These are phyloP conservation scores for Sipha maydis DNA, from an alignment of 2,888 invertebrate species.

Conservation along the genomic window DNA sequence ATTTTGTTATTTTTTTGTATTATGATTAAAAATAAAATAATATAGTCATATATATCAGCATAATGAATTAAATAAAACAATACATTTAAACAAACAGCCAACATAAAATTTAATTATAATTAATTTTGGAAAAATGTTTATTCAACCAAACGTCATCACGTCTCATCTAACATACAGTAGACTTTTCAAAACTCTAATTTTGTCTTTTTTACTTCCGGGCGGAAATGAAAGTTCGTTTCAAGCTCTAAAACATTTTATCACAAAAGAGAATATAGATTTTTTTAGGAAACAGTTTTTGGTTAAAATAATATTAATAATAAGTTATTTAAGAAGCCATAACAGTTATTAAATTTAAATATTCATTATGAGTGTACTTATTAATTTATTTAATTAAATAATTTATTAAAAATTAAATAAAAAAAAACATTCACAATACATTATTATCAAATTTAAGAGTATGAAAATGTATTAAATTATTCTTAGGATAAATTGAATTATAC, in stretches of 20 bases:
- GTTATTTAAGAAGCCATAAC: neutral
- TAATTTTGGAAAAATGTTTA: neutral
- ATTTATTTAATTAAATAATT: slow-evolving; percentile 7
- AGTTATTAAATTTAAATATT: slow-evolving; percentile 15
- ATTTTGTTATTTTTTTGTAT: no score
- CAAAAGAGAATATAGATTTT: neutral
- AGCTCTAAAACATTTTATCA: neutral
- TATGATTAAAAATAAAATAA: no score
- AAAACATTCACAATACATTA: neutral
- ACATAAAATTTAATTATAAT: neutral
- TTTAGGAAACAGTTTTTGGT: slow-evolving; percentile 29
- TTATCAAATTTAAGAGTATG: slow-evolving; percentile 16
- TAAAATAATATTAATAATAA: neutral
- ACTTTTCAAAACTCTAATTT: neutral
- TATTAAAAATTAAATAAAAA: slow-evolving; percentile 14
- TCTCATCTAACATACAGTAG: neutral
- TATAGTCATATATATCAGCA: no score
- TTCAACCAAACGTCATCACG: neutral
- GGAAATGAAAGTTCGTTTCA: neutral
- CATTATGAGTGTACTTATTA: neutral
- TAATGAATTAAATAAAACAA: neutral
- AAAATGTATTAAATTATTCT: neutral
- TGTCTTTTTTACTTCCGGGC: neutral
- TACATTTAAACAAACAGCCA: neutral
- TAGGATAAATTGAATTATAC: neutral